Evolutionary conservation across 2,888 invertebrate genomes (phyloP), one percentile per base, ranked within the genome.

Genomic region (Pachymerium ferrugineum): DNA sequence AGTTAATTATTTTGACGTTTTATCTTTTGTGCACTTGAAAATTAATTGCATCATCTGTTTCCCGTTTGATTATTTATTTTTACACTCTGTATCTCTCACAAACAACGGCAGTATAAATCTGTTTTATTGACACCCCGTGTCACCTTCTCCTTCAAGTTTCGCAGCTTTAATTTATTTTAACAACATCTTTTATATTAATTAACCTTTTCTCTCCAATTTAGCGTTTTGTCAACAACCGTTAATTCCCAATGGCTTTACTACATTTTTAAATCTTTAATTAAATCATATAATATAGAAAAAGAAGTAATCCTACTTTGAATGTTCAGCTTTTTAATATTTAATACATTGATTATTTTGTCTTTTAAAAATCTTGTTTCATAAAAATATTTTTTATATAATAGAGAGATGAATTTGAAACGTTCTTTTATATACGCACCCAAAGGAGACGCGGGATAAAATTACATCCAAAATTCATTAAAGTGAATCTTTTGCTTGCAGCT

Each of bases 381-480:
- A 38, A 38, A 38, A 3, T n/a, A 38, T n/a, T 33, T 33, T 8
- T 8, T 33, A 8, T 33, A 6, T 12, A 38, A 38, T 6, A 38
- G n/a, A 38, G 2, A 38, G n/a, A 47, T 47, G 16, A 2, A 2
- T 16, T 47, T 22, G 16, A 2, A 16, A 16, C 14, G 8, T 47
- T n/a, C n/a, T n/a, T n/a, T n/a, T n/a, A n/a, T n/a, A n/a, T n/a
- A n/a, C n/a, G n/a, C n/a, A n/a, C n/a, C n/a, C n/a, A 16, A 47
- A 47, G 47, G 2, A 47, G 22, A 2, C 47, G 4, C 3, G 19
- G 47, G 22, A 14, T 8, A 47, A 47, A 47, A 47, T 47, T 8
- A 47, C 47, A 47, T 8, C 47, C 47, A 47, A 47, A 47, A 47
- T 47, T 47, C 47, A 47, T 47, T 47, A 47, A 47, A 47, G n/a